Evolutionary conservation across 2,113 vertebrate genomes (phyloP), one percentile per base, ranked within the genome.

Genomic region (Prochilodus magdalenae): DNA sequence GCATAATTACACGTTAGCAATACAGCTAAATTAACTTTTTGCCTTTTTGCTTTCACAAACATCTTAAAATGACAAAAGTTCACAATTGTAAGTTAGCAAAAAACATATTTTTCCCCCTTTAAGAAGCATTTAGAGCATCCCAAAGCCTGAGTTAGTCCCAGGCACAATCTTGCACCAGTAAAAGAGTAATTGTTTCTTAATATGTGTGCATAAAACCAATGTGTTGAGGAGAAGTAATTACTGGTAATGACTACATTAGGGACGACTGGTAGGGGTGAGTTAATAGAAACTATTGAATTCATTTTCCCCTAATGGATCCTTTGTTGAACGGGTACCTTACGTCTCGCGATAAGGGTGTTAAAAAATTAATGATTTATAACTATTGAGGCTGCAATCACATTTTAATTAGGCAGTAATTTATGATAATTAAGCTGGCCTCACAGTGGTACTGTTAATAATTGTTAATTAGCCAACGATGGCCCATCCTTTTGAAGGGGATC

Each of bases 401-500:
- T 93, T 92, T 93, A 93, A 93, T 93, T 93, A 92, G 91, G 89
- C 88, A 51, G 90, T 93, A 89, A 93, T 93, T 92, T 93, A 94
- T 93, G 92, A 93, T 93, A 92, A 94, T 93, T 94, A 93, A 87
- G 90, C 90, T 91, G 89, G 90, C 90, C 91, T 94, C 87, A 84
- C 88, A 90, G 90, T 87, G 89, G 88, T 91, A 89, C 88, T 89
- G 89, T 93, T 94, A 91, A 94, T 94, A 92, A 92, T 92, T 89
- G 87, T 91, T 92, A 92, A 94, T 93, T 92, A 93, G 90, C 87
- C 83, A 86, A 87, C 90, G 90, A 92, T 88, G 89, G 91, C 91
- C 88, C 88, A 85, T 92, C 90, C 89, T 91, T 92, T 92, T 89
- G 91, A 91, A 88, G 85, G 88, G 75, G 24, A 49, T 66, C 65